Percentiles rank a stretch among this genome's conserved stretches.
Conservation (phyloP, 2,113 vertebrate species). For the Upupa epops region DNA sequence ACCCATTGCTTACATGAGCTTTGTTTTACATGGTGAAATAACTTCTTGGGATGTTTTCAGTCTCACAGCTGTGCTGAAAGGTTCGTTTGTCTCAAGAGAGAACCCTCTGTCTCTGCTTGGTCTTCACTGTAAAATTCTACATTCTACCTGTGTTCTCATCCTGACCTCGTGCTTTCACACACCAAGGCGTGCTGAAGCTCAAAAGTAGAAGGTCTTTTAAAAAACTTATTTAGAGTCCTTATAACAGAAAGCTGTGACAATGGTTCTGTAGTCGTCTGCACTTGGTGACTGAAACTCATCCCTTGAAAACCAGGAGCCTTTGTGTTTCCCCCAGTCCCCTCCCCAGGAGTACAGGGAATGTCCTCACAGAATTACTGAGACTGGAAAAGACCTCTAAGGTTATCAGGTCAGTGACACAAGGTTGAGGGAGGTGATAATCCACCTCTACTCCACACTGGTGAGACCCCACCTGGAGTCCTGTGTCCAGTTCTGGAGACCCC, state of each 20-base stretch:
- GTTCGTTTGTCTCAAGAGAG: background rate
- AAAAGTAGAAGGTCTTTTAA: background rate
- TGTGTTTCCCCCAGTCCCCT: background rate
- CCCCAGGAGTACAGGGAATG: background rate
- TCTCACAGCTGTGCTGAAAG: background rate
- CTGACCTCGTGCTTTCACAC: background rate
- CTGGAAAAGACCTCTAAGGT: no score
- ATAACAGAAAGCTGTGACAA: background rate
- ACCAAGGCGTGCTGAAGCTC: background rate
- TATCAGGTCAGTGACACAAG: no score
- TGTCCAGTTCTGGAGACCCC: no score
- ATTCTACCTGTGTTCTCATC: background rate
- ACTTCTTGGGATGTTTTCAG: background rate
- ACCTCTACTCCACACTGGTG: no score
- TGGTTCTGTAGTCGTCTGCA: background rate
- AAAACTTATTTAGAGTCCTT: background rate
- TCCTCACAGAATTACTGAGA: no score
- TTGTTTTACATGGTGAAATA: background rate
- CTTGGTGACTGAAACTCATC: background rate
- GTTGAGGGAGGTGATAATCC: no score
- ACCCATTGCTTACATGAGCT: background rate
- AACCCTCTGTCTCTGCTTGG: background rate
- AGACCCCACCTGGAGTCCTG: no score
- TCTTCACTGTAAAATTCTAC: background rate
- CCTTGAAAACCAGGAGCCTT: background rate